Evolutionary conservation across 2,113 vertebrate species (phyloP), one percentile per base, ranked within the genome.

Genomic region (Piaya cayana): DNA sequence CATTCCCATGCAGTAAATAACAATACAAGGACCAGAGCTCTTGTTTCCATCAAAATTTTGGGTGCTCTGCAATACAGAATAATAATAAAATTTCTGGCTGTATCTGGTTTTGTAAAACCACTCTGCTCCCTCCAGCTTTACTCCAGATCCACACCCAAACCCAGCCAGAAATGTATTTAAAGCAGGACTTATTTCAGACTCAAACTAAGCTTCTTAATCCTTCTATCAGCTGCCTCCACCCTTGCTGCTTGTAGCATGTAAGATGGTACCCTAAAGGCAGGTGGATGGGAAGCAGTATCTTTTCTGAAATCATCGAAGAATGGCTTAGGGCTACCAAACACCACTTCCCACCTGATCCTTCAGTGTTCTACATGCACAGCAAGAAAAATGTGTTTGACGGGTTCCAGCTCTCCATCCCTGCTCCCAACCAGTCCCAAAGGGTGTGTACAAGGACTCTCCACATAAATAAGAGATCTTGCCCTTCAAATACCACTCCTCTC

Each of bases 321-420:
- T 27, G 19, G 4, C 47, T 96, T 0, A 0, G 1, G 16, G 12
- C 18, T 72, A 47, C 23, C 45, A 90, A 75, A 55, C 52, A 34
- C 11, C 9, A 68, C 9, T 72, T 47, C 29, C 86, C 53, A 76
- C 8, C 11, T 68, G 52, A 62, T 71, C 17, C 11, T 81, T 69
- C 52, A n/a, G 29, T 80, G n/a, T 4, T 88, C 45, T 81, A n/a
- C 72, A 59, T 3, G 5, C 7, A 65, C 8, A 52, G 22, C 36
- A 67, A 74, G 37, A 58, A 86, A 91, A 70, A 26, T 0, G 0
- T 26, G 18, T 64, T 63, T 78, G 23, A 3, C 60, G 81, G 12
- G 83, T 92, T 92, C 32, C 17, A 62, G 47, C 16, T 71, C 45
- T 30, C 52, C 42, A 69, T 69, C n/a, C 21, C 27, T 65, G 6